Evolutionary conservation across 2,113 vertebrate genomes (phyloP).

Genomic region (Myrmecobius fasciatus): DNA sequence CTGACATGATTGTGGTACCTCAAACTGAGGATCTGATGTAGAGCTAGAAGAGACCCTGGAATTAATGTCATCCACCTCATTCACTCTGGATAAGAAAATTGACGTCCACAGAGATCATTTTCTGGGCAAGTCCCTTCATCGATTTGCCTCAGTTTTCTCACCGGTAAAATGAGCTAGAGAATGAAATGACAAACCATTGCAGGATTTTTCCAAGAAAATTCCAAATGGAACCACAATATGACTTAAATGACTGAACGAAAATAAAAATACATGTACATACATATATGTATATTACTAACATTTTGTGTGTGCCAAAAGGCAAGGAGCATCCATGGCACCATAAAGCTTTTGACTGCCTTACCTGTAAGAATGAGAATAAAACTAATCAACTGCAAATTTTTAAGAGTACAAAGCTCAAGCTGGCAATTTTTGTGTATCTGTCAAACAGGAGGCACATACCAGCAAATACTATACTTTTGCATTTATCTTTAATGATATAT

Average conservation of each 20-base stretch:
- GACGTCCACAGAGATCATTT: neutral
- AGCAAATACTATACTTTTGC: constrained; percentile 37
- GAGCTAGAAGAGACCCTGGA: neutral
- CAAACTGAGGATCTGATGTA: neutral
- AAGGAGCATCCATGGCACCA: neutral
- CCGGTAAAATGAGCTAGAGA: neutral
- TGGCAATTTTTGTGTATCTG: constrained; percentile 44
- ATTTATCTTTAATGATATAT: constrained; percentile 56
- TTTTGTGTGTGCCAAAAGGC: neutral
- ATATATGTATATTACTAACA: neutral
- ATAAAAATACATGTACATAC: neutral
- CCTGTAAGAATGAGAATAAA: neutral
- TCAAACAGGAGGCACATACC: constrained; percentile 44
- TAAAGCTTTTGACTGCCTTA: neutral
- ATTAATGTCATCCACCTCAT: neutral
- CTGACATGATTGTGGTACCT: neutral
- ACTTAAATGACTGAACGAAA: neutral
- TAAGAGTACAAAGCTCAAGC: constrained; percentile 9
- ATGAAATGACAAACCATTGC: neutral
- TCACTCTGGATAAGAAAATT: neutral
- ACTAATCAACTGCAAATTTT: neutral
- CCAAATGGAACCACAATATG: neutral
- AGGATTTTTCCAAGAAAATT: neutral
- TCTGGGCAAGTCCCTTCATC: too few relatives aligned
- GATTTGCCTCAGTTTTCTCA: neutral